Conservation (phyloP, 2,113 vertebrate genomes). For the Aspidoscelis tigris region DNA sequence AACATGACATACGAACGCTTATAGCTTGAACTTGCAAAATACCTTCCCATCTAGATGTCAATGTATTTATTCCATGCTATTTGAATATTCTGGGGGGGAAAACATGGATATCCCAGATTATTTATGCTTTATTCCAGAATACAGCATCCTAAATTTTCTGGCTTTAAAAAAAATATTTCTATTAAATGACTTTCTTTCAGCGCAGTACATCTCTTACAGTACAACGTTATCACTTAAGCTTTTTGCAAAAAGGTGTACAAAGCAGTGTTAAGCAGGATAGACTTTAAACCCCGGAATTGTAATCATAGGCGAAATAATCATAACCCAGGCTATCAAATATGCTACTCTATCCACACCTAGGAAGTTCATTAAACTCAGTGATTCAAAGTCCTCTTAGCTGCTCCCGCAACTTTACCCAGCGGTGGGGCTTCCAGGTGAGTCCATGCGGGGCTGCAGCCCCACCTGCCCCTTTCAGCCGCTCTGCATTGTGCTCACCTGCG, state of each 20-base stretch:
- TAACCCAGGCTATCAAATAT: background rate
- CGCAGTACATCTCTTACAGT: conserved; percentile 2
- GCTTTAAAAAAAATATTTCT: background rate
- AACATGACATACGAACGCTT: conserved; percentile 70
- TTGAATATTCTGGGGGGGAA: too few species aligned
- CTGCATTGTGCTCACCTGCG: background rate
- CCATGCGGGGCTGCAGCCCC: background rate
- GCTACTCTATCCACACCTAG: background rate
- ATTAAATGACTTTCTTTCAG: conserved; percentile 29
- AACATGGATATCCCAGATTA: too few species aligned
- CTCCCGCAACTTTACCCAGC: background rate
- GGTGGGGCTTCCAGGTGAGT: background rate
- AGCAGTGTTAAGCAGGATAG: background rate
- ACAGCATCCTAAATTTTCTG: too few species aligned
- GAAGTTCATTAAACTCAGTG: background rate
- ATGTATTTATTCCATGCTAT: too few species aligned
- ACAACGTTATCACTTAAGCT: too few species aligned
- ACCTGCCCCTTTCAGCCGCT: background rate
- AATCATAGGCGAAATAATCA: too few species aligned
- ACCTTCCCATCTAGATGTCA: conserved; percentile 43
- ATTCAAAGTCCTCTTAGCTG: background rate
- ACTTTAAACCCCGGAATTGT: background rate
- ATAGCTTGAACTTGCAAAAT: background rate
- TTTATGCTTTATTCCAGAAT: too few species aligned
- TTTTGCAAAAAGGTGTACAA: background rate